These are phyloP conservation scores for Phalera bucephala DNA, from an alignment of 2,888 invertebrate species.

Conservation along the genomic window DNA sequence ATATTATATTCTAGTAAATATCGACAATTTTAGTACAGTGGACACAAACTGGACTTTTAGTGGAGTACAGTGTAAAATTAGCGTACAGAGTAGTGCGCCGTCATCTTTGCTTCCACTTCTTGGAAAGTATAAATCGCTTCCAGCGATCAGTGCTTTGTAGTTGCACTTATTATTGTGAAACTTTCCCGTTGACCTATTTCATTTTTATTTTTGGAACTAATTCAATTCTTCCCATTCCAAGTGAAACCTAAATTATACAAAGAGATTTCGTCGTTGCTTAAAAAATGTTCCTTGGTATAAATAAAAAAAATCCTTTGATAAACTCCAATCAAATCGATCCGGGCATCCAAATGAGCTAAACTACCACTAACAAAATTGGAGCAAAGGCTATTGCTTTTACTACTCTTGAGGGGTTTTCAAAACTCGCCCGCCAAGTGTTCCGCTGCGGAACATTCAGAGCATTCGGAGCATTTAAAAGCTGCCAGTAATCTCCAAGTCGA, in stretches of 20 bases:
- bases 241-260: conserved; percentile 6
- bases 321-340: conserved; percentile 33
- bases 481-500: conserved; percentile 53
- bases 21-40: too few relatives aligned
- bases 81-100: conserved; percentile 37
- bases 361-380: conserved; percentile 54
- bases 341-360: conserved; percentile 51
- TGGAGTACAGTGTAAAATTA: conserved; percentile 38
- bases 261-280: conserved; percentile 14
- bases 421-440: conserved; percentile 52
- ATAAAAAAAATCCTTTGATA: conserved; percentile 40
- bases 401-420: conserved; percentile 53
- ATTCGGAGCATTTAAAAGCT: conserved; percentile 57
- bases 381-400: conserved; percentile 53
- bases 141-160: conserved; percentile 31
- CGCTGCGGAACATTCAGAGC: conserved; percentile 29
- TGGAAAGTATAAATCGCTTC: conserved; percentile 44
- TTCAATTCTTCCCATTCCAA: conserved; percentile 9
- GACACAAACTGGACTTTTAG: too few relatives aligned
- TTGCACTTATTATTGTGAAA: conserved; percentile 36
- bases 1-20: too few relatives aligned
- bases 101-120: conserved; percentile 35
- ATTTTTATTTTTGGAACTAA: conserved; percentile 16
- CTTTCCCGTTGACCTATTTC: conserved; percentile 29
- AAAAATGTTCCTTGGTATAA: conserved; percentile 13